Percentiles rank a stretch among this genome's conserved stretches.
Conservation (phyloP, 2,888 invertebrate species). For the Archaeoteleia sp. region DNA sequence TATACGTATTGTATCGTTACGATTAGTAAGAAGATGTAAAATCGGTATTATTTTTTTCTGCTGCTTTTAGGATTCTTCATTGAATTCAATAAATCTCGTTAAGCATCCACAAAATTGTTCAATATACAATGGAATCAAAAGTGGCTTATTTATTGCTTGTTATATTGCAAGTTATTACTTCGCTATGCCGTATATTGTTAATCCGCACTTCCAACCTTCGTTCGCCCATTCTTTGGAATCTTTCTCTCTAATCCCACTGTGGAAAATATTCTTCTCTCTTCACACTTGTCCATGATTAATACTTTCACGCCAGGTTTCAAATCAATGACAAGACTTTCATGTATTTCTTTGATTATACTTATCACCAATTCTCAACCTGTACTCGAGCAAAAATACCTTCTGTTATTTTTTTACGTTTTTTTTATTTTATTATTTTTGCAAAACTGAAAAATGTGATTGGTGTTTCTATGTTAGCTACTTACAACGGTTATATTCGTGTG, state of each 20-base stretch:
- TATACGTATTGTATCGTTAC: slow-evolving; percentile 73
- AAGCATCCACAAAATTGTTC: slow-evolving; percentile 73
- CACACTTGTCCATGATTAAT: slow-evolving; percentile 45
- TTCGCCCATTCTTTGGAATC: slow-evolving; percentile 30
- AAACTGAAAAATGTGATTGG: slow-evolving; percentile 49
- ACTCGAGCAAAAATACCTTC: slow-evolving; percentile 41
- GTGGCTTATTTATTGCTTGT: slow-evolving; percentile 74
- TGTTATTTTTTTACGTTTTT: slow-evolving; percentile 33
- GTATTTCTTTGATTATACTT: too few relatives aligned
- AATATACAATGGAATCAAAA: slow-evolving; percentile 73
- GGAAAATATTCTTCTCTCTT: slow-evolving; percentile 51
- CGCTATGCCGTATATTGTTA: slow-evolving; percentile 61
- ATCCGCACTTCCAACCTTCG: slow-evolving; percentile 1
- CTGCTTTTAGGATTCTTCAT: slow-evolving; percentile 59
- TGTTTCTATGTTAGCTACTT: slow-evolving; percentile 45
- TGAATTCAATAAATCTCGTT: slow-evolving; percentile 71
- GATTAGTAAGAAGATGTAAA: slow-evolving; percentile 75
- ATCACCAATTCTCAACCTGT: slow-evolving; percentile 22
- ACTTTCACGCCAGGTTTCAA: slow-evolving; percentile 40
- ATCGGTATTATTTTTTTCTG: slow-evolving; percentile 69
- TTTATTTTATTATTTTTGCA: slow-evolving; percentile 29
- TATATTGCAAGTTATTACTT: slow-evolving; percentile 72
- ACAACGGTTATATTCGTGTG: slow-evolving; percentile 41
- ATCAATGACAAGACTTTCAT: too few relatives aligned
- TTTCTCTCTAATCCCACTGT: slow-evolving; percentile 37